Base-by-base conservation (phyloP, 2,113 vertebrate species). In the Ptychochromis oligacanthus region DNA sequence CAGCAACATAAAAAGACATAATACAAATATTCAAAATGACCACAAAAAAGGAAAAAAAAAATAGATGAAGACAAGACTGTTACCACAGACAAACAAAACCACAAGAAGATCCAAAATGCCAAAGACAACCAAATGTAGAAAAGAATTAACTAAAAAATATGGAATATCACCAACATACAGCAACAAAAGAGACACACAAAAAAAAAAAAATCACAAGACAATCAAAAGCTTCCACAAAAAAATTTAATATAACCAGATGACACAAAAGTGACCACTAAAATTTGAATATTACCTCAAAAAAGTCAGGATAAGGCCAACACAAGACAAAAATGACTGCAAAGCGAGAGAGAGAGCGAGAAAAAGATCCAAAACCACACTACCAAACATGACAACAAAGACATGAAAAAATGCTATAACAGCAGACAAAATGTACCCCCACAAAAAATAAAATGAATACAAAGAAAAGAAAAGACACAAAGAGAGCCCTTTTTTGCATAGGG, bases 41-140 rank as follows among this genome's bases (percentile, higher is more conserved):
- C 38, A 70, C 9, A 17, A 49, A 49, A n/a, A n/a, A n/a, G n/a
- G n/a, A n/a, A n/a, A n/a, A 3, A 24, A 6, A 31, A 24, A 43
- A 13, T 2, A 43, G 12, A 43, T 13, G 14, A 6, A 17, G 15
- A 49, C 15, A 13, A 65, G 24, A 7, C 28, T 1, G 40, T 49
- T 49, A 65, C n/a, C 40, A n/a, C 3, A 43, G 15, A 52, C 46
- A 49, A 52, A 52, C 2, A 49, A 46, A 46, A 5, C 43, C 43
- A 46, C 49, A 52, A 7, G 36, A 36, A 36, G 17, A 43, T 43
- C 40, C 46, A 52, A 52, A 52, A 52, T 5, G 43, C 14, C 43
- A 13, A 18, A 15, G 18, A 49, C 5, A 15, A 0, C 0, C 9
- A 52, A 18, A 70, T 70, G 49, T 20, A 31, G 65, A 52, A 7